Evolutionary conservation across 37 sponge, comb jelly and placozoan species (phyloP).

Genomic region (Mnemiopsis leidyi): DNA sequence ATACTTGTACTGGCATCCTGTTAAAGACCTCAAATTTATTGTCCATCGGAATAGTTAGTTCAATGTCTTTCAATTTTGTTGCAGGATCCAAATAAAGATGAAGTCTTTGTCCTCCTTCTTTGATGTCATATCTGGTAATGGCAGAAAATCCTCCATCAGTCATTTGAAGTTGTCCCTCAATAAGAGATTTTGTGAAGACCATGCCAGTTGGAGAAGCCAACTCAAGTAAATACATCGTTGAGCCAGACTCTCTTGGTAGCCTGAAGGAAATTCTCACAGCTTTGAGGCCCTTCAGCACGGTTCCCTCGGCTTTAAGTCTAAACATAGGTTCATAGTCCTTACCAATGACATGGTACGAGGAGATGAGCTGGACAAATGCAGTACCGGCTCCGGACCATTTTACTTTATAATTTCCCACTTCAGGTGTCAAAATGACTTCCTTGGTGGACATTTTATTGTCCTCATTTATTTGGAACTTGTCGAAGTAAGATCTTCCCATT

Average conservation of each 20-base stretch:
- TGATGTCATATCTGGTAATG: background rate
- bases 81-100: slow-evolving; percentile 7
- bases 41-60: background rate
- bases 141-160: background rate
- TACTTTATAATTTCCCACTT: background rate
- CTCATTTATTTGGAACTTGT: background rate
- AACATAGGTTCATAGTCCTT: background rate
- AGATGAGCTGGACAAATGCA: slow-evolving; percentile 31
- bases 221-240: slow-evolving; percentile 7
- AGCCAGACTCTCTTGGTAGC: background rate
- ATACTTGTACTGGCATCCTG: background rate
- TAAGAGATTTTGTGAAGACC: background rate
- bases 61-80: too few species aligned
- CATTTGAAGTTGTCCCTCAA: background rate
- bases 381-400: slow-evolving; percentile 3
- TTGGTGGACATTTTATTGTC: background rate
- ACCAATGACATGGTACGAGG: background rate
- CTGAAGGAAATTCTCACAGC: background rate
- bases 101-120: slow-evolving; percentile 25
- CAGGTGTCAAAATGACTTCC: background rate
- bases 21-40: background rate
- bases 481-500: background rate
- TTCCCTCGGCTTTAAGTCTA: background rate
- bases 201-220: background rate
- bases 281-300: background rate